Evolutionary conservation across 1,140 invertebrate genomes (phyloP), one percentile per base, ranked within the genome.

Genomic region (Penaeus japonicus): DNA sequence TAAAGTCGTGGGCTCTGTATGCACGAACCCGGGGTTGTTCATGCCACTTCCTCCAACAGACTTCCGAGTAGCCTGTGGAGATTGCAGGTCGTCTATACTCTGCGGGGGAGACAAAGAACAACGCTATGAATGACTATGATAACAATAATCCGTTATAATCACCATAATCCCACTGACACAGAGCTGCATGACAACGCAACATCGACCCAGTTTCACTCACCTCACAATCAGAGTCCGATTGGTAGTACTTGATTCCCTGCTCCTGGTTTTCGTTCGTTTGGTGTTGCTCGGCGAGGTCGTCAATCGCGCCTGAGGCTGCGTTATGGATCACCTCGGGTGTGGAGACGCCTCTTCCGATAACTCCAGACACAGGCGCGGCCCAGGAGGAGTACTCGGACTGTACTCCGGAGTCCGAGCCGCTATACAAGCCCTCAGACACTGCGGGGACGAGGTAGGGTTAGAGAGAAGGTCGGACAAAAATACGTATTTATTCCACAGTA

Each of bases 311-410:
- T 18, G 89, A 82, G 62, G 88, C 70, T 30, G 84, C 80, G 27
- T 53, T 57, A 32, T 39, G 53, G 20, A 87, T 65, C 57, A 75
- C 77, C n/a, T 80, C 88, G 24, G 65, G 75, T n/a, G 65, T 15
- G 30, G 87, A 89, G 5, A 65, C 70, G 78, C 84, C 81, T 55
- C 62, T 81, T 55, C 83, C 79, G 47, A 54, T 70, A 27, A 70
- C 79, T 57, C 87, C 86, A 39, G 77, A 65, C 54, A 90, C 83
- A 22, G 89, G 90, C 22, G 79, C 88, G 32, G 89, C 88, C 75
- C 86, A 90, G 35, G 90, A 90, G n/a, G 90, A 90, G 77, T 90
- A 90, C 80, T 90, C 90, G 24, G 90, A 90, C 20, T 89, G 89
- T 65, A 90, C 90, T 27, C 90, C 90, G 2, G 90, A 90, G 89